phyloP scores from a whole-genome alignment of 1,140 invertebrate species.

The Cheumatopsyche charites region DNA sequence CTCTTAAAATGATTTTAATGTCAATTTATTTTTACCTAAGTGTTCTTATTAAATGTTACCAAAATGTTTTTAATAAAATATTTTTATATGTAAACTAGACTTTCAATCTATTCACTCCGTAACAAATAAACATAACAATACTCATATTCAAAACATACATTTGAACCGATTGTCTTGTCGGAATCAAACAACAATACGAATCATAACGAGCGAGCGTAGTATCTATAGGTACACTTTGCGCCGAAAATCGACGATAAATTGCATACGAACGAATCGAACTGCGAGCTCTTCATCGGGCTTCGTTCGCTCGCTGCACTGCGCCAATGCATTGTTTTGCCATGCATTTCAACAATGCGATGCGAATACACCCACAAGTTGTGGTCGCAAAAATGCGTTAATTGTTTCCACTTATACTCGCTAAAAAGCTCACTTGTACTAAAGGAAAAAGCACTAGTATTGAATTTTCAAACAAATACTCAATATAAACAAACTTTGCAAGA shows the following conservation, averaged over 20 bases:
- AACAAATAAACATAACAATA: neutral
- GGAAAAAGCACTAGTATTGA: conserved; percentile 29
- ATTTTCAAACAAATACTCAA: no score
- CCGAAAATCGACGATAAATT: conserved; percentile 46
- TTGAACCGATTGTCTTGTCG: neutral
- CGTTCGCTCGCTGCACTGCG: conserved; percentile 46
- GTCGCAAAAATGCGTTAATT: conserved; percentile 50
- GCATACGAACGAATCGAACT: conserved; percentile 45
- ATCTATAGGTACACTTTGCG: neutral
- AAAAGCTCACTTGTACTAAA: conserved; percentile 20
- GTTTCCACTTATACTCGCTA: conserved; percentile 47
- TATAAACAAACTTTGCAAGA: no score
- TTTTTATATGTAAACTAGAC: conserved; percentile 61
- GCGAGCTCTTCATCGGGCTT: no score
- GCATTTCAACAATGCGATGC: conserved; percentile 38
- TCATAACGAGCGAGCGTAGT: neutral
- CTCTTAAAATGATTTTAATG: conserved; percentile 64
- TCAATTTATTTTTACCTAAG: conserved; percentile 66
- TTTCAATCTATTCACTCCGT: conserved; percentile 28
- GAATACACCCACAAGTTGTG: no score
- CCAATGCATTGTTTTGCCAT: conserved; percentile 41
- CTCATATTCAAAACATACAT: neutral
- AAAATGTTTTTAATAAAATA: conserved; percentile 67
- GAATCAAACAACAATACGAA: neutral
- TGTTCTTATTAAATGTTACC: conserved; percentile 67